Evolutionary conservation across 2,888 invertebrate genomes (phyloP).

Genomic region (Drosophila rubida): DNA sequence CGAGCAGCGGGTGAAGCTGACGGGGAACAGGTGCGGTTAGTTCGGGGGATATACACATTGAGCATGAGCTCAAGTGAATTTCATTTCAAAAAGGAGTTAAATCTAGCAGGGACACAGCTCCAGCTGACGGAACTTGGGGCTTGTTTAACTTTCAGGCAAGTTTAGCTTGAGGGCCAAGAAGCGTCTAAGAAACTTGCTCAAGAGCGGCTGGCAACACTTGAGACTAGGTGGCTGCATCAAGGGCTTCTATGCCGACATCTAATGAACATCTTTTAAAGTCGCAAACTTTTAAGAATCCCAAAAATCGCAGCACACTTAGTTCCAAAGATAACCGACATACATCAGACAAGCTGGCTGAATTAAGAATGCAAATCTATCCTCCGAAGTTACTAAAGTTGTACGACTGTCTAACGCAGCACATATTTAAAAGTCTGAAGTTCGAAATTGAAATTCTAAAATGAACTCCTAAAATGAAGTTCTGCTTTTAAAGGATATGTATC

Average conservation of each 20-base stretch:
- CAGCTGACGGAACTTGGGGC: background rate
- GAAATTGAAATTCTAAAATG: too few species aligned
- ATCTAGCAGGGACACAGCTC: conserved; percentile 21
- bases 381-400: too few species aligned
- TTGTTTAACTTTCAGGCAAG: background rate
- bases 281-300: too few species aligned
- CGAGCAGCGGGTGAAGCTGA: background rate
- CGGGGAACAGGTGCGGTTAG: conserved; percentile 40
- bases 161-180: background rate
- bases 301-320: too few species aligned
- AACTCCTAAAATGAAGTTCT: too few species aligned
- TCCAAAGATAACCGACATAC: too few species aligned
- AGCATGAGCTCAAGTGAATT: conserved; percentile 40
- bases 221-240: background rate
- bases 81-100: conserved; percentile 41
- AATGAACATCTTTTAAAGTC: background rate
- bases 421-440: too few species aligned
- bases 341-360: too few species aligned
- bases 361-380: too few species aligned
- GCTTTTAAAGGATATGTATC: too few species aligned
- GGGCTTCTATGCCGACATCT: background rate
- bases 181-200: background rate
- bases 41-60: background rate
- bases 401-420: too few species aligned
- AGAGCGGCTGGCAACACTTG: conserved; percentile 5